Evolutionary conservation across 2,797 vertebrate genomes (phyloP).

Genomic region (Halcyon chelicuti): DNA sequence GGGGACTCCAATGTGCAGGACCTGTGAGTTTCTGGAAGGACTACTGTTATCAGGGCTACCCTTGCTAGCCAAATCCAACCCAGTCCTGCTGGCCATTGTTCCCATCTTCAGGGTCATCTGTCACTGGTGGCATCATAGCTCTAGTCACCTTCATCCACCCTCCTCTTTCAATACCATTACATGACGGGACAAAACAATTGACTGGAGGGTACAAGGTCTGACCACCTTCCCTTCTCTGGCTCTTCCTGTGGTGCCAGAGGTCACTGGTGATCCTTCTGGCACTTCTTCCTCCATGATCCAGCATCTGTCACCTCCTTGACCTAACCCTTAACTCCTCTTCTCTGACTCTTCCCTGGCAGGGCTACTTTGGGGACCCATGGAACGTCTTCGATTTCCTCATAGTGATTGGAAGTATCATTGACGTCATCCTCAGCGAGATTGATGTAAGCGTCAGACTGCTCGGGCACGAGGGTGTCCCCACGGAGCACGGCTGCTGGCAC

Average conservation of each 20-base stretch:
- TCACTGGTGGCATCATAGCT: background rate
- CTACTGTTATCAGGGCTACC: background rate
- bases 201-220: background rate
- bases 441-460: slow-evolving; percentile 85
- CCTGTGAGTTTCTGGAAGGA: background rate
- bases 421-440: slow-evolving; percentile 96
- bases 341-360: slow-evolving; percentile 75
- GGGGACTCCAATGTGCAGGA: background rate
- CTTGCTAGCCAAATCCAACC: background rate
- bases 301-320: background rate
- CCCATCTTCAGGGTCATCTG: background rate
- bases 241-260: background rate
- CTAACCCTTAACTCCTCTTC: background rate
- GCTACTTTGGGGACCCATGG: slow-evolving; percentile 99
- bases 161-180: background rate
- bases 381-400: slow-evolving; percentile 99
- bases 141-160: background rate
- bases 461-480: rapidly evolving
- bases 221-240: background rate
- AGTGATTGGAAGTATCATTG: slow-evolving; percentile 95
- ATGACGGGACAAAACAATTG: background rate
- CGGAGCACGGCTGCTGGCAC: background rate
- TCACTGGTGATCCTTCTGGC: background rate
- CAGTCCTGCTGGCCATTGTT: background rate
- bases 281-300: background rate